Conservation (phyloP, 2,888 invertebrate genomes). For the Dryocosmus kuriphilus region DNA sequence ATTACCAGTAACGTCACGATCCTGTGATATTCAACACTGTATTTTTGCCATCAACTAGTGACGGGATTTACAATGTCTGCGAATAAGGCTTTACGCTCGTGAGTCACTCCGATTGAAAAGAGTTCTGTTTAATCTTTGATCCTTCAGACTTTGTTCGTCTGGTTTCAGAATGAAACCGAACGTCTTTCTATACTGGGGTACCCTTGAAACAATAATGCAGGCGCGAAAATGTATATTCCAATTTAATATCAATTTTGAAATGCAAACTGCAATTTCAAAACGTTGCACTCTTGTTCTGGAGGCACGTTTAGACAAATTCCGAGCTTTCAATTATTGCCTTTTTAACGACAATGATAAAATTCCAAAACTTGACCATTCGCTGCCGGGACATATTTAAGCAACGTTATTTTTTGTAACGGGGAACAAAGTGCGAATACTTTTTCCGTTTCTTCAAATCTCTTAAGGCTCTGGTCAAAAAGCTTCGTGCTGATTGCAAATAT, state of each 20-base stretch:
- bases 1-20: slow-evolving; percentile 53
- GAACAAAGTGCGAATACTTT: not conserved
- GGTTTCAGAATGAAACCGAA: slow-evolving; percentile 5
- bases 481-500: not conserved
- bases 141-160: not conserved
- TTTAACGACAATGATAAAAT: not conserved
- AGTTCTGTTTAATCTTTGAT: not conserved
- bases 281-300: no score
- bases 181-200: not conserved
- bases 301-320: no score
- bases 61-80: not conserved
- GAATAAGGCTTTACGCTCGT: not conserved
- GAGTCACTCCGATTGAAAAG: not conserved
- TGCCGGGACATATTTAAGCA: no score
- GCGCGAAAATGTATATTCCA: not conserved
- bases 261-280: not conserved
- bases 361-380: not conserved
- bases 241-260: not conserved
- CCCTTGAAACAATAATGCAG: slow-evolving; percentile 10
- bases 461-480: not conserved
- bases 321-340: no score
- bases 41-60: slow-evolving; percentile 2
- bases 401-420: not conserved
- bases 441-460: not conserved
- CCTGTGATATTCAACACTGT: slow-evolving; percentile 48